Percentiles rank a stretch among this genome's conserved stretches.
Evolutionary conservation across 1,140 invertebrate genomes (phyloP).

Genomic region (Rhopalosiphum padi): DNA sequence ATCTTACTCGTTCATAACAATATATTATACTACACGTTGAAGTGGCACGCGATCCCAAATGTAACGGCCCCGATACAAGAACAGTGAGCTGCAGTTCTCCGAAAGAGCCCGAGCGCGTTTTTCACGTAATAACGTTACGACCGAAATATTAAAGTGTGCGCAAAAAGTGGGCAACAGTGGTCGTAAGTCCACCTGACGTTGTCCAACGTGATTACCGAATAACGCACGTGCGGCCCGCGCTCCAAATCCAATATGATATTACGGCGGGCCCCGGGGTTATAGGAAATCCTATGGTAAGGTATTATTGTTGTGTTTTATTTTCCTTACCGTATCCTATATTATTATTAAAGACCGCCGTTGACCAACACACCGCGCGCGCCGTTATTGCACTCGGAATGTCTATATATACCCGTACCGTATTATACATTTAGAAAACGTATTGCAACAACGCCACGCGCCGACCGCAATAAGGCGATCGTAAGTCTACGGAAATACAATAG

Average conservation of each 20-base stretch:
- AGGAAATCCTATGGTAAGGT: background rate
- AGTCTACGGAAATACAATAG: background rate
- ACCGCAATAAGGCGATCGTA: background rate
- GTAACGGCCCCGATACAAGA: too few relatives aligned
- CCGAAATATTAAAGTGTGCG: background rate
- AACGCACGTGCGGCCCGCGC: too few relatives aligned
- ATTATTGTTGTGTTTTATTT: background rate
- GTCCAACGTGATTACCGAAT: background rate
- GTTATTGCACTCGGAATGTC: background rate
- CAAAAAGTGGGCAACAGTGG: background rate
- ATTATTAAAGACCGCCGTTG: background rate
- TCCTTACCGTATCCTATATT: background rate
- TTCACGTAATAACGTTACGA: background rate
- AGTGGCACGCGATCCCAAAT: too few relatives aligned
- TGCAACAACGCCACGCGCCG: background rate
- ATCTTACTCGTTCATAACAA: too few relatives aligned
- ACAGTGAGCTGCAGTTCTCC: background rate
- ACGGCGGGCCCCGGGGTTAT: background rate
- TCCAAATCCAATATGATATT: background rate
- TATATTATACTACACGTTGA: too few relatives aligned
- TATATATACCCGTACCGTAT: background rate
- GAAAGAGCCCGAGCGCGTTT: background rate
- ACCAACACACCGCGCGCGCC: background rate
- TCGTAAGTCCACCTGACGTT: background rate
- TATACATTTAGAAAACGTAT: slow-evolving; percentile 6